phyloP scores from a whole-genome alignment of 1,140 invertebrate species.

The Periplaneta americana region DNA sequence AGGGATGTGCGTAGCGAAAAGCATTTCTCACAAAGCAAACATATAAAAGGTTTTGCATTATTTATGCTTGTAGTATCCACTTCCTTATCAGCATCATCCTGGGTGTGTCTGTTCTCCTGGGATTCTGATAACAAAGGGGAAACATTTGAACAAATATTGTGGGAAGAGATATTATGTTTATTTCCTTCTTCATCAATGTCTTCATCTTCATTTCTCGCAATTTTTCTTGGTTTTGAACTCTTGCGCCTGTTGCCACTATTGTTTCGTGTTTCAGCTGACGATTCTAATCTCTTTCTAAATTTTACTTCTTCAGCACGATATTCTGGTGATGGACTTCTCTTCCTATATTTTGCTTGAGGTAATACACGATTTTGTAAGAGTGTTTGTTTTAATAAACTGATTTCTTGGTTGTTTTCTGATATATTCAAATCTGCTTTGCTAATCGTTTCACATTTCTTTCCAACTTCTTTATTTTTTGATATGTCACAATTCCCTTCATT shows the following conservation, averaged over 20 bases:
- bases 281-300: neutral
- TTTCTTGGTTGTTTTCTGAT: neutral
- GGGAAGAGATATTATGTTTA: constrained; percentile 34
- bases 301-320: neutral
- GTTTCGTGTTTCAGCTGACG: neutral
- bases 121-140: constrained; percentile 34
- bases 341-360: neutral
- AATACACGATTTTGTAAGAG: neutral
- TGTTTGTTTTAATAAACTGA: constrained; percentile 6
- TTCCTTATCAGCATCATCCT: constrained; percentile 33
- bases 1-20: constrained; percentile 38
- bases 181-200: neutral
- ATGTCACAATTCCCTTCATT: neutral
- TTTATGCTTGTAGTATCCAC: no score
- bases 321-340: neutral
- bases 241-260: constrained; percentile 24
- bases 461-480: neutral
- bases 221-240: constrained; percentile 29
- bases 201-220: constrained; percentile 23
- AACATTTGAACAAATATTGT: constrained; percentile 35
- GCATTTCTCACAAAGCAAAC: constrained; percentile 40
- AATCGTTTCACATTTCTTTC: neutral
- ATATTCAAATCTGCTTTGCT: neutral
- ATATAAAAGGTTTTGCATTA: constrained; percentile 34
- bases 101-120: constrained; percentile 34